phyloP scores from a whole-genome alignment of 2,797 vertebrate genomes.

The Clarias fuscus region DNA sequence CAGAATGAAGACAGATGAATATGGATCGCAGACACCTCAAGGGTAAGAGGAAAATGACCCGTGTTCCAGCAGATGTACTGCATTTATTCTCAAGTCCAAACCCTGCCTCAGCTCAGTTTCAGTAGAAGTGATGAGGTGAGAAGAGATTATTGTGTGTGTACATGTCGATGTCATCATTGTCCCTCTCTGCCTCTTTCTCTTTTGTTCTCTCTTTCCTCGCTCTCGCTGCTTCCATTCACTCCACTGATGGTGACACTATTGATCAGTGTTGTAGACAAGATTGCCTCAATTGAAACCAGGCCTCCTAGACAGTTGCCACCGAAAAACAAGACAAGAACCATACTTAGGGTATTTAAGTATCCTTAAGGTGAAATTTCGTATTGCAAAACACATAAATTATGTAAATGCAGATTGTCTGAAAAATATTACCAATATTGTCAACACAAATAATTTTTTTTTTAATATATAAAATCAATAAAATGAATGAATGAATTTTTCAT shows the following conservation, averaged over 20 bases:
- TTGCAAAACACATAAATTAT: no score
- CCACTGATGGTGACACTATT: background rate
- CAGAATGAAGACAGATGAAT: slow-evolving; percentile 57
- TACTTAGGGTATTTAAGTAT: background rate
- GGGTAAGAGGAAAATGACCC: slow-evolving; percentile 45
- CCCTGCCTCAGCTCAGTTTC: slow-evolving; percentile 35
- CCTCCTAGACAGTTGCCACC: background rate
- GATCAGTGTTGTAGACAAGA: background rate
- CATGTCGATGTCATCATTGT: slow-evolving; percentile 33
- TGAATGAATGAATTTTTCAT: no score
- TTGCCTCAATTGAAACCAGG: background rate
- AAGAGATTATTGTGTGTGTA: slow-evolving; percentile 37
- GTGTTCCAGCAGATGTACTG: slow-evolving; percentile 31
- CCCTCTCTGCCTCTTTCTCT: background rate
- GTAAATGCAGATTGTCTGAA: no score
- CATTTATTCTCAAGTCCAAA: slow-evolving; percentile 34
- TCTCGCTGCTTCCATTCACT: background rate
- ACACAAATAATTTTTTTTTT: no score
- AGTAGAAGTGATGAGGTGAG: slow-evolving; percentile 41
- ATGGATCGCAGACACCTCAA: slow-evolving; percentile 47
- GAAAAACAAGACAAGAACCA: background rate
- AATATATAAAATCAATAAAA: no score
- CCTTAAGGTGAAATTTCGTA: no score
- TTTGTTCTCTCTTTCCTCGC: background rate
- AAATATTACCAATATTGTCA: no score